Conservation (phyloP, 2,113 vertebrate species). For the Dascyllus trimaculatus region DNA sequence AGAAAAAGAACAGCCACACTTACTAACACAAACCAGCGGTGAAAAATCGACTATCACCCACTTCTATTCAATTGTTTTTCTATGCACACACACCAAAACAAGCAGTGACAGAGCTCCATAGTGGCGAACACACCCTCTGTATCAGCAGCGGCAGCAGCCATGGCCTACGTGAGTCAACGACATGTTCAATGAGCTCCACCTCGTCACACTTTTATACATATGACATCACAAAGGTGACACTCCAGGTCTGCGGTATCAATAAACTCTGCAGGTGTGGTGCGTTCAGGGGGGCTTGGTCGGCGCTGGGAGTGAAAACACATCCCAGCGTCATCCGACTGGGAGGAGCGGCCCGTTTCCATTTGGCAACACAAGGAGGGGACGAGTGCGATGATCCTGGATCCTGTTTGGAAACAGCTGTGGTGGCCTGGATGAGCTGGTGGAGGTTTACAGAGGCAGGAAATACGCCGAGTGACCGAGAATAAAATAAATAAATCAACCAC, state of each 20-base stretch:
- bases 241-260: neutral
- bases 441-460: neutral
- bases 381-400: neutral
- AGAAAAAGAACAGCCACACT: no score
- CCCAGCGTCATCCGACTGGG: no score
- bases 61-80: no score
- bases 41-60: no score
- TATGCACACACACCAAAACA: neutral
- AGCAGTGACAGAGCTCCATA: neutral
- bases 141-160: conserved; percentile 28
- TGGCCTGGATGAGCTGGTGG: no score
- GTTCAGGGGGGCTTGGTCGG: no score
- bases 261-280: conserved; percentile 15
- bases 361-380: neutral
- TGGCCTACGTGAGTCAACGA: conserved; percentile 17
- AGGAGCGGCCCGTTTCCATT: neutral
- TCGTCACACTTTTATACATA: neutral
- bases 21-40: no score
- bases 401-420: neutral
- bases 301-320: no score
- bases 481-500: neutral
- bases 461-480: neutral
- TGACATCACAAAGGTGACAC: neutral
- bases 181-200: neutral
- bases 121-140: conserved; percentile 43